A percentile compares a stretch with the other conserved stretches of the same genome.
phyloP scores from a whole-genome alignment of 2,113 vertebrate genomes.

The Poecile atricapillus region DNA sequence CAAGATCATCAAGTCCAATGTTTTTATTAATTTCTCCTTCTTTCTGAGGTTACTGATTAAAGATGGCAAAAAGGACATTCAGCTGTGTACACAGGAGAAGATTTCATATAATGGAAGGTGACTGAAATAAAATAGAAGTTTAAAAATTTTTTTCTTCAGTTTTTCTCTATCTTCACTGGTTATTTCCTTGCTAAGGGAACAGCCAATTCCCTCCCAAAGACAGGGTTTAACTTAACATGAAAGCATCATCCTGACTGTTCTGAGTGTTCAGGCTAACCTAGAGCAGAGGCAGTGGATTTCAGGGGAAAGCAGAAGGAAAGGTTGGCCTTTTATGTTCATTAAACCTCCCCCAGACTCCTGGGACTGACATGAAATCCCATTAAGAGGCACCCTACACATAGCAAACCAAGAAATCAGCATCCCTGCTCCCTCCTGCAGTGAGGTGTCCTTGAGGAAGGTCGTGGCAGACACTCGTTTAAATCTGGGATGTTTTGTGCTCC shows the following conservation, averaged over 20 bases:
- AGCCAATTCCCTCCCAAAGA: not conserved
- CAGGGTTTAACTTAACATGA: not conserved
- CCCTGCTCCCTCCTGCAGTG: not conserved
- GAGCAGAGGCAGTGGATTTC: not conserved
- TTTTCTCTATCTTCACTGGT: not conserved
- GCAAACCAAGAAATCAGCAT: not conserved
- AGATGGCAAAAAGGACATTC: not conserved
- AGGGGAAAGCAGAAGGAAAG: not conserved
- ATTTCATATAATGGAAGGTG: not conserved
- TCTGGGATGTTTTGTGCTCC: not conserved
- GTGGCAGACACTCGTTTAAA: not conserved
- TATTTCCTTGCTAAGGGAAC: not conserved
- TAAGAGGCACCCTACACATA: not conserved
- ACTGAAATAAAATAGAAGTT: not conserved
- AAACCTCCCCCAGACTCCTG: not conserved
- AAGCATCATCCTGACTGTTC: not conserved
- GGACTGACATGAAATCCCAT: not conserved
- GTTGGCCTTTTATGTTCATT: not conserved
- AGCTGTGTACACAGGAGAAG: not conserved
- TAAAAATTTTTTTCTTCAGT: not conserved
- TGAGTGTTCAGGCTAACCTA: not conserved
- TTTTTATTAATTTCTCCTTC: not conserved
- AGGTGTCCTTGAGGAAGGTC: not conserved
- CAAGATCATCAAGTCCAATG: rapidly evolving
- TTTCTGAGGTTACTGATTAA: not conserved